These are phyloP conservation scores for Falco biarmicus DNA, from an alignment of 2,797 vertebrate genomes.

Conservation along the genomic window DNA sequence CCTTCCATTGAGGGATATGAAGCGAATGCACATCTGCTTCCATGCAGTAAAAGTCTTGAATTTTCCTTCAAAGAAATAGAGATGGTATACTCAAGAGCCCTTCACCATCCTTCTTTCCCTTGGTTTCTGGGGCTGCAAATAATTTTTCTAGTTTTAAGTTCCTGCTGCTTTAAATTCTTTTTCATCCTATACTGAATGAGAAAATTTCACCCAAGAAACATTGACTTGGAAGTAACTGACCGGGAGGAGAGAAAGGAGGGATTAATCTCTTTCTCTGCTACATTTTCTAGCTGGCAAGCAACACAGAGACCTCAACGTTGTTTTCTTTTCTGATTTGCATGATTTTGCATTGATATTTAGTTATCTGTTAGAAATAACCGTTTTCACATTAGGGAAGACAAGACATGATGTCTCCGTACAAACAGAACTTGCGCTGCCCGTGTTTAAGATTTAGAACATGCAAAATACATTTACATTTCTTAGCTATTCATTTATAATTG, in stretches of 20 bases:
- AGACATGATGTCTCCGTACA: neutral
- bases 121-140: neutral
- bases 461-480: neutral
- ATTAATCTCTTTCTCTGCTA: neutral
- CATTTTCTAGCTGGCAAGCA: neutral
- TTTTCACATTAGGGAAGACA: neutral
- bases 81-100: slow-evolving; percentile 17
- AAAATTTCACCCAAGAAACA: neutral
- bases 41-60: slow-evolving; percentile 42
- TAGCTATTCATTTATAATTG: neutral
- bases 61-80: slow-evolving; percentile 61
- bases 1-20: slow-evolving; percentile 1
- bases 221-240: neutral
- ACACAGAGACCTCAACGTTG: neutral
- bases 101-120: neutral
- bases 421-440: neutral
- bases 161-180: neutral
- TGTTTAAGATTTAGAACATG: neutral
- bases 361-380: neutral
- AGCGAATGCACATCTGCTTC: slow-evolving; percentile 53
- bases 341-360: neutral
- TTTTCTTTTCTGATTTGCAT: neutral
- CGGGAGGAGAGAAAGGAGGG: neutral
- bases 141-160: neutral
- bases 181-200: neutral